phyloP scores from a whole-genome alignment of 2,888 invertebrate species.

The Lycaena phlaeas region DNA sequence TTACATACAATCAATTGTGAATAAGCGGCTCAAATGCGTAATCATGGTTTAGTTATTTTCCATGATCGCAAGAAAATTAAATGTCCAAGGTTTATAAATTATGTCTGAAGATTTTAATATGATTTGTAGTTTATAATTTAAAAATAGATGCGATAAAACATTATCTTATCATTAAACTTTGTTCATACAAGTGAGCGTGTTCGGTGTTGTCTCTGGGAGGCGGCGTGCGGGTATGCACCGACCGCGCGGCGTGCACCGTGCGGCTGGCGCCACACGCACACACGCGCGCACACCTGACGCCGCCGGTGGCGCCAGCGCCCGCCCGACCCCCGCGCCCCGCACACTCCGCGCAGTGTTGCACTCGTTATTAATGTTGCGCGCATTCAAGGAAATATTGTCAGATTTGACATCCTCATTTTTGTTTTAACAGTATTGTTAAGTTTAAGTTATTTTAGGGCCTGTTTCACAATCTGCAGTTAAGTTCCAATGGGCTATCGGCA shows the following conservation, averaged over 20 bases:
- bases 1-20: no score
- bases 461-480: no score
- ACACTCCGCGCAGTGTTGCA: slow-evolving; percentile 29
- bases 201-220: slow-evolving; percentile 25
- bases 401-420: no score
- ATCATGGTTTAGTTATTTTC: no score
- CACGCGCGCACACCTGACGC: slow-evolving; percentile 65
- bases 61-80: no score
- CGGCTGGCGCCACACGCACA: slow-evolving; percentile 68
- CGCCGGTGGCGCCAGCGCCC: slow-evolving; percentile 61
- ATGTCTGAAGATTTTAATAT: no score
- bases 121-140: no score
- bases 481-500: no score
- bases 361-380: slow-evolving; percentile 19
- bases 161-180: slow-evolving; percentile 3
- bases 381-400: slow-evolving; percentile 21
- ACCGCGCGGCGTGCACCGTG: slow-evolving; percentile 22
- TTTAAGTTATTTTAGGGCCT: no score
- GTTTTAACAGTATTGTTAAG: no score
- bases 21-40: no score
- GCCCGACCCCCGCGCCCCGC: slow-evolving; percentile 28
- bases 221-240: slow-evolving; percentile 19
- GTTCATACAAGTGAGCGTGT: not conserved
- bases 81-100: no score
- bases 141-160: slow-evolving; percentile 3